Conservation (phyloP, 2,113 vertebrate species). For the Muntiacus reevesi region DNA sequence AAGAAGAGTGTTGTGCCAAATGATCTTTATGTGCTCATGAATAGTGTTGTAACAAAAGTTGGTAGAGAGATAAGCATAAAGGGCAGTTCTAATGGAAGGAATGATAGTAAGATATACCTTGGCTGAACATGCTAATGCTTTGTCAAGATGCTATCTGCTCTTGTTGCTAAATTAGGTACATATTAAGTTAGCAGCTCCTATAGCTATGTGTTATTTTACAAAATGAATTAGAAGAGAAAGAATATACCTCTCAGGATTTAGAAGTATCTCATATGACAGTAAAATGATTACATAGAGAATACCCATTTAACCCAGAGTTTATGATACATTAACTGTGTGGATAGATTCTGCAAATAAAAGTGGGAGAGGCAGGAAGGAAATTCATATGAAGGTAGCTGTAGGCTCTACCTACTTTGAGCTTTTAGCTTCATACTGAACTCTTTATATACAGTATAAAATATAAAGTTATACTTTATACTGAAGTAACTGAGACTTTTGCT, state of each 20-base stretch:
- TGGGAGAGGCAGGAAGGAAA: slow-evolving; percentile 58
- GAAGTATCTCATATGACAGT: slow-evolving; percentile 62
- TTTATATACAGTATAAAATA: too few species aligned
- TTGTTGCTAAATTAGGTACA: slow-evolving; percentile 52
- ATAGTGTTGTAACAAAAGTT: slow-evolving; percentile 58
- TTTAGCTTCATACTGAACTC: slow-evolving; percentile 38
- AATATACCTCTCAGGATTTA: slow-evolving; percentile 58
- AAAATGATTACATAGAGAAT: slow-evolving; percentile 71
- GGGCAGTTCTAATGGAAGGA: slow-evolving; percentile 52
- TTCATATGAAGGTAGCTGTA: slow-evolving; percentile 70
- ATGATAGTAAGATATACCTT: slow-evolving; percentile 56
- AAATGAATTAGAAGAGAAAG: slow-evolving; percentile 1
- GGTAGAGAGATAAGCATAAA: slow-evolving; percentile 63
- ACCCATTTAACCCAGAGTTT: slow-evolving; percentile 61
- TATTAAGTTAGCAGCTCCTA: slow-evolving; percentile 48
- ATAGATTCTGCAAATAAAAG: background rate
- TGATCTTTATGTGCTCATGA: slow-evolving; percentile 69
- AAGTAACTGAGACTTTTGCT: slow-evolving; percentile 53
- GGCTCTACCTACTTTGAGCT: background rate
- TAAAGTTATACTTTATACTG: background rate
- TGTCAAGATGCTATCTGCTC: slow-evolving; percentile 16
- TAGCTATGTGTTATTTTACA: slow-evolving; percentile 53
- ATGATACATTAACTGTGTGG: background rate
- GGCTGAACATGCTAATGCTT: slow-evolving; percentile 44
- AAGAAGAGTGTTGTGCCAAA: slow-evolving; percentile 54